These are phyloP conservation scores for Scyliorhinus canicula DNA, from an alignment of 2,797 vertebrate genomes.

Conservation along the genomic window DNA sequence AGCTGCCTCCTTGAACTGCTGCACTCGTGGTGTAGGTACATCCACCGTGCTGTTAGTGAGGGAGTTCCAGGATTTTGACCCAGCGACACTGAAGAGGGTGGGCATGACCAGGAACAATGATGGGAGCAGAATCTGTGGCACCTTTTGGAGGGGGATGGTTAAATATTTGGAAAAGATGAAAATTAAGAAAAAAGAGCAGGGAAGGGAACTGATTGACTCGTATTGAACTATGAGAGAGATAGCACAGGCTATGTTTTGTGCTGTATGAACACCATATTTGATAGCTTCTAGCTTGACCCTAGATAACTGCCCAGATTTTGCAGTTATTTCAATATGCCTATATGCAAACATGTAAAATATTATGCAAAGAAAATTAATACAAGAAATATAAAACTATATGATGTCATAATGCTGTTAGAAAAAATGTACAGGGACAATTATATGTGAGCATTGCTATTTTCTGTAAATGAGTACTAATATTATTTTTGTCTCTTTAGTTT, in stretches of 20 bases:
- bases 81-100: too few relatives aligned
- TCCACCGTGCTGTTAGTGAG: too few relatives aligned
- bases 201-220: background rate
- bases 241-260: background rate
- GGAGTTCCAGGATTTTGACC: too few relatives aligned
- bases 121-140: background rate
- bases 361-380: background rate
- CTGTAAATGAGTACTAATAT: background rate
- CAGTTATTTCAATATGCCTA: too few relatives aligned
- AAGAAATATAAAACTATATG: background rate
- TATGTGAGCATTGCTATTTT: too few relatives aligned
- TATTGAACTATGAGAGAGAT: background rate
- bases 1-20: too few relatives aligned
- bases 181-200: background rate
- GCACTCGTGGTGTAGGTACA: too few relatives aligned
- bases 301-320: background rate
- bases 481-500: background rate
- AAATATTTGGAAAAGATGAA: too few relatives aligned
- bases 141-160: too few relatives aligned
- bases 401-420: too few relatives aligned
- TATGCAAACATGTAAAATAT: too few relatives aligned
- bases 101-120: background rate
- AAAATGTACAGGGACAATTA: too few relatives aligned
- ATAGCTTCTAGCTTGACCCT: background rate
- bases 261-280: background rate